A percentile compares a stretch with the other conserved stretches of the same genome.
phyloP scores from a whole-genome alignment of 1,140 invertebrate species.

The Delia radicum region DNA sequence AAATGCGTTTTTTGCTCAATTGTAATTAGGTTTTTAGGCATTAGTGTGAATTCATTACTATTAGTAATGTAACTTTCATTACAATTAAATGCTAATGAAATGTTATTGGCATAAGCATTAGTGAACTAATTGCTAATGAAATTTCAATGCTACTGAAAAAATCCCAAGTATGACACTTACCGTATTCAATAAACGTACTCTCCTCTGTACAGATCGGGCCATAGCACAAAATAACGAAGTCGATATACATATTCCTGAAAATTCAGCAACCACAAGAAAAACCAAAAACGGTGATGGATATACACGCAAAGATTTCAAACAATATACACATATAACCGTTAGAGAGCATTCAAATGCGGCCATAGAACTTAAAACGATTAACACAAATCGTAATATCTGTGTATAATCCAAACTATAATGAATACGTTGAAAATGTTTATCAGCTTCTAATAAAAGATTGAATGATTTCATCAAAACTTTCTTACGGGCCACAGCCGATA shows the following conservation, averaged over 20 bases:
- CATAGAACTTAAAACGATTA: not conserved
- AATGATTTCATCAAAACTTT: constrained; percentile 39
- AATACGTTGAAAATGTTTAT: constrained; percentile 42
- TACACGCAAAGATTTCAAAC: constrained; percentile 8
- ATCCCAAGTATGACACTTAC: constrained; percentile 7
- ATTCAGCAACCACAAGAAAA: not conserved
- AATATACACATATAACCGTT: not conserved
- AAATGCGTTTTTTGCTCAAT: too few species aligned
- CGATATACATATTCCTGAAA: not conserved
- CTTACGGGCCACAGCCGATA: constrained; percentile 39
- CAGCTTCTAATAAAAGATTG: constrained; percentile 38
- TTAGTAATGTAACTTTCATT: too few species aligned
- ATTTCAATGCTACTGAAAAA: too few species aligned
- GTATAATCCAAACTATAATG: constrained; percentile 43
- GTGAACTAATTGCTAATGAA: too few species aligned
- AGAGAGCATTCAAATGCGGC: not conserved
- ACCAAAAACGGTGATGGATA: constrained; percentile 18
- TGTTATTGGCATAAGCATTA: too few species aligned
- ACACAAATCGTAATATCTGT: constrained; percentile 35
- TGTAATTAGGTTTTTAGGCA: too few species aligned
- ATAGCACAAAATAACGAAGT: constrained; percentile 3
- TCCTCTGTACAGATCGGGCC: not conserved
- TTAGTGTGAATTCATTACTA: too few species aligned
- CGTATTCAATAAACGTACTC: constrained; percentile 10
- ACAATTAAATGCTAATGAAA: too few species aligned